Conservation (phyloP, 2,888 invertebrate species). For the Xanthostigma xanthostigma region DNA sequence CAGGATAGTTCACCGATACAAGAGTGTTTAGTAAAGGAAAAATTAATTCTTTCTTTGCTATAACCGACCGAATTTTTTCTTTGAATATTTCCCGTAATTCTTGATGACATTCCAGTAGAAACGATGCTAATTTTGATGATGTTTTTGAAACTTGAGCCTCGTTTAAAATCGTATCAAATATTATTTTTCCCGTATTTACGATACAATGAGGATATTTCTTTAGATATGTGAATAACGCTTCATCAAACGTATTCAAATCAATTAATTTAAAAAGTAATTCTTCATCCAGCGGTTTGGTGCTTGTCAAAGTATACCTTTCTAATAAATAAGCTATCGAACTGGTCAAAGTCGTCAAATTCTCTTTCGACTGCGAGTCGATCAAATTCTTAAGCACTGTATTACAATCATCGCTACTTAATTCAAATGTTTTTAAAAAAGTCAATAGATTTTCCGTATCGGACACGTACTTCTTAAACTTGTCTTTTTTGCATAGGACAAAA, state of each 20-base stretch:
- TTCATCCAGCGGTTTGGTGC: conserved; percentile 11
- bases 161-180: conserved; percentile 37
- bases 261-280: conserved; percentile 6
- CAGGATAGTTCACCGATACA: conserved; percentile 28
- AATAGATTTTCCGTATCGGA: conserved; percentile 27
- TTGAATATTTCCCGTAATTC: conserved; percentile 32
- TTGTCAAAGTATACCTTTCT: conserved; percentile 8
- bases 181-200: conserved; percentile 30
- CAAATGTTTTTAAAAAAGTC: conserved; percentile 29
- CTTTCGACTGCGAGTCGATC: too few species aligned
- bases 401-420: conserved; percentile 27
- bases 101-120: conserved; percentile 38
- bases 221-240: conserved; percentile 38
- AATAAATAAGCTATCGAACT: conserved; percentile 13
- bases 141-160: conserved; percentile 37
- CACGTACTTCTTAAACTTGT: conserved; percentile 25
- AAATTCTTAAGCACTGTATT: not conserved
- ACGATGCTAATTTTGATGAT: conserved; percentile 38
- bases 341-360: too few species aligned
- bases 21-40: conserved; percentile 38
- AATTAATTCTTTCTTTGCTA: conserved; percentile 44
- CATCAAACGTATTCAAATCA: conserved; percentile 35
- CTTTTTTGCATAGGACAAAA: conserved; percentile 31
- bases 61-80: conserved; percentile 32
- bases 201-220: conserved; percentile 44